A percentile compares a stretch with the other conserved stretches of the same genome.
These are phyloP conservation scores for Carcinoscorpius rotundicauda DNA, from an alignment of 1,140 invertebrate species.

Conservation along the genomic window DNA sequence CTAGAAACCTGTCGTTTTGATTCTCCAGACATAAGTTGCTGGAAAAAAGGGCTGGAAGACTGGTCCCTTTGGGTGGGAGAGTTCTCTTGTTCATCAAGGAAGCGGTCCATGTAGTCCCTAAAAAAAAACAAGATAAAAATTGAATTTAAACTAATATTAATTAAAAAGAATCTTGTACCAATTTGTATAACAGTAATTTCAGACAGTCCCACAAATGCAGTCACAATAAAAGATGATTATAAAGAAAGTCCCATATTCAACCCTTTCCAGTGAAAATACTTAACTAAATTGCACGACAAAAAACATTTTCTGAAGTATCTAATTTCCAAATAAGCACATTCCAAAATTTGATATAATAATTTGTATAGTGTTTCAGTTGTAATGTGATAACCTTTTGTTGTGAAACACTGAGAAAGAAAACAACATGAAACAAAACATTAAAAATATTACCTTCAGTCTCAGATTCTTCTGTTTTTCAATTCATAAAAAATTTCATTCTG, in stretches of 20 bases:
- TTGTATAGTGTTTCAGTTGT: too few species aligned
- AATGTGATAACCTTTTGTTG: too few species aligned
- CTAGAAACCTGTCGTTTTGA: background rate
- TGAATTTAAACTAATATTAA: background rate
- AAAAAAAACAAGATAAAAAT: slow-evolving; percentile 11
- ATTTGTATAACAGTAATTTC: background rate
- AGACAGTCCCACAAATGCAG: background rate
- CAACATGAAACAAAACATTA: too few species aligned
- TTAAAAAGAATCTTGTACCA: background rate
- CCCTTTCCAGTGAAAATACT: too few species aligned
- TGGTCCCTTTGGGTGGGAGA: slow-evolving; percentile 9
- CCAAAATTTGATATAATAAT: too few species aligned
- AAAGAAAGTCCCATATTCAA: background rate
- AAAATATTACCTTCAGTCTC: too few species aligned
- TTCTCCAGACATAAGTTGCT: slow-evolving; percentile 13
- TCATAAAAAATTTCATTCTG: too few species aligned
- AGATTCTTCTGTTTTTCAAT: too few species aligned
- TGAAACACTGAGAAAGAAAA: too few species aligned
- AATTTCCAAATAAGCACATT: too few species aligned
- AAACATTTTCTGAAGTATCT: too few species aligned
- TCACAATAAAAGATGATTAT: slow-evolving; percentile 3
- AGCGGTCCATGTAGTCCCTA: slow-evolving; percentile 76
- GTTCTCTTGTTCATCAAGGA: slow-evolving; percentile 63
- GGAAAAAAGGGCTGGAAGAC: slow-evolving; percentile 14
- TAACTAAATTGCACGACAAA: too few species aligned